A percentile compares a stretch with the other conserved stretches of the same genome.
Evolutionary conservation across 2,797 vertebrate genomes (phyloP).

Genomic region (Myoxocephalus aenaeus): DNA sequence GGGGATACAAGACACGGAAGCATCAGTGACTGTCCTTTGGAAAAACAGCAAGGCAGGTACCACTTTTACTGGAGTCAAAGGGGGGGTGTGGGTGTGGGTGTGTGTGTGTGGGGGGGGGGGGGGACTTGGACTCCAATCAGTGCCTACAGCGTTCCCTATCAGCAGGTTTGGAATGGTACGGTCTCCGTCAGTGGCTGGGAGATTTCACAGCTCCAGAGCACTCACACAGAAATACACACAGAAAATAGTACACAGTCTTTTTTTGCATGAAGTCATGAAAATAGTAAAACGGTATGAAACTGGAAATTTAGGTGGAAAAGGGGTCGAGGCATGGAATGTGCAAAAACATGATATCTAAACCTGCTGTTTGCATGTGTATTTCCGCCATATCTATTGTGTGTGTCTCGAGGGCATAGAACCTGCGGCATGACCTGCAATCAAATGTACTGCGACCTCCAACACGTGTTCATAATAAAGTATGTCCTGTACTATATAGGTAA

Average conservation of each 20-base stretch:
- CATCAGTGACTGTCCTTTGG: conserved; percentile 79
- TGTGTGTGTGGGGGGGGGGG: too few species aligned
- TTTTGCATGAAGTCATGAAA: conserved; percentile 4
- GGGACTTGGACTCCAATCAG: conserved; percentile 41
- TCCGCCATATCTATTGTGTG: neutral
- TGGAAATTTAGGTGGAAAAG: accelerated
- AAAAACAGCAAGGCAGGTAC: conserved; percentile 78
- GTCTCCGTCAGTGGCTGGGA: conserved; percentile 80
- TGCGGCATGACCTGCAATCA: neutral
- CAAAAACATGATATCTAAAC: neutral
- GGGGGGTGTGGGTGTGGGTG: too few species aligned
- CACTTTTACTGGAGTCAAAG: conserved; percentile 65
- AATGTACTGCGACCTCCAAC: neutral
- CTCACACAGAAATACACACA: conserved; percentile 15
- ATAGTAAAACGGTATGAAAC: neutral
- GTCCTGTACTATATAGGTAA: neutral
- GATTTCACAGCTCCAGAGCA: conserved; percentile 66
- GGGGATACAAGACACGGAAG: conserved; percentile 76
- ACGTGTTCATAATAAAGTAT: neutral
- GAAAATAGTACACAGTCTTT: conserved; percentile 18
- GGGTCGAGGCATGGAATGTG: neutral
- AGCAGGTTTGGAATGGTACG: conserved; percentile 84
- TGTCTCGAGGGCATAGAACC: neutral
- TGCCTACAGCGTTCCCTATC: conserved; percentile 65
- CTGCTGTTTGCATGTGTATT: neutral